These are phyloP conservation scores for Lophotriccus pileatus DNA, from an alignment of 2,797 vertebrate genomes.

Conservation along the genomic window DNA sequence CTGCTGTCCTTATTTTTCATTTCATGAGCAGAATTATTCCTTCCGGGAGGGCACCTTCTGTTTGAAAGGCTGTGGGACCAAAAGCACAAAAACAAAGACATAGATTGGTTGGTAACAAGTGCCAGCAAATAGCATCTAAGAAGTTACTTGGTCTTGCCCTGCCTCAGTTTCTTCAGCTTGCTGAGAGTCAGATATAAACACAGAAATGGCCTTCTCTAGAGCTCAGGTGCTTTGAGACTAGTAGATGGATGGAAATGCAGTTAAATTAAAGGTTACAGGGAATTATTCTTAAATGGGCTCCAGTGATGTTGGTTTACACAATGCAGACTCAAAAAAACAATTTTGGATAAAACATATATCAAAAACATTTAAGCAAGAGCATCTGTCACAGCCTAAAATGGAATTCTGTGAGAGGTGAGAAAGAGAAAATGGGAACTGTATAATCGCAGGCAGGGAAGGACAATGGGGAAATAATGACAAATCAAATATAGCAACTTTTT, in stretches of 20 bases:
- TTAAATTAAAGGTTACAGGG: neutral
- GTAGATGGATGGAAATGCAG: neutral
- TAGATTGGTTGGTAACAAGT: neutral
- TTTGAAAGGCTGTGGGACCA: neutral
- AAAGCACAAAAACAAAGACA: neutral
- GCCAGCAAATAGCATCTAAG: neutral
- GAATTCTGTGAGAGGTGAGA: neutral
- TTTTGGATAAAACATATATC: neutral
- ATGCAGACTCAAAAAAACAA: neutral
- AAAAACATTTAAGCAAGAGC: neutral
- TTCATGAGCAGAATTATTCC: neutral
- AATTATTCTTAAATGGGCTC: neutral
- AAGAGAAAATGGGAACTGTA: neutral
- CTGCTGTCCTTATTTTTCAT: conserved; percentile 32
- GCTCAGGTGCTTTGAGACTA: rapidly evolving
- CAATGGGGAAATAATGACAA: neutral
- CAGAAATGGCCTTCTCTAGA: neutral
- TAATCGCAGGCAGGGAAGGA: neutral
- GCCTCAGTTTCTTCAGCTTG: neutral
- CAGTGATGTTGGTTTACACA: neutral
- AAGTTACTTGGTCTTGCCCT: neutral
- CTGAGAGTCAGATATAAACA: neutral
- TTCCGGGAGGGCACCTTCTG: neutral
- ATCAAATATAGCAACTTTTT: neutral
- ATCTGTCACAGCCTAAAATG: neutral